Percentiles rank a stretch among this genome's conserved stretches.
Conservation (phyloP, 2,113 vertebrate species). For the Propithecus coquereli region DNA sequence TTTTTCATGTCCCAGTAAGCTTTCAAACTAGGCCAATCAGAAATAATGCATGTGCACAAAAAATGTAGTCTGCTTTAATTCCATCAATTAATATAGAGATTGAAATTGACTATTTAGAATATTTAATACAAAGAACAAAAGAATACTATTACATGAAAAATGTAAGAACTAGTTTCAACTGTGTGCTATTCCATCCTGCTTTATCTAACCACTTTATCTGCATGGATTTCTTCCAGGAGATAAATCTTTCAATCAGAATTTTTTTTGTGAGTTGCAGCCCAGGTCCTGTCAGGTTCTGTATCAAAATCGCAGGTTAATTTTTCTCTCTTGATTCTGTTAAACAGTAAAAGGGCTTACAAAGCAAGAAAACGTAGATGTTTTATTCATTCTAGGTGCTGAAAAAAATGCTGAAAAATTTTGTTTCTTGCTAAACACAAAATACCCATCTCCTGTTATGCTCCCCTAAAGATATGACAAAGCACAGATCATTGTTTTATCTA, state of each 20-base stretch:
- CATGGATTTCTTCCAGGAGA: slow-evolving; percentile 81
- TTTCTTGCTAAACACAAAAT: slow-evolving; percentile 16
- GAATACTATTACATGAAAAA: slow-evolving; percentile 74
- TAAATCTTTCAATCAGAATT: slow-evolving; percentile 81
- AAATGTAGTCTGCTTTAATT: slow-evolving; percentile 63
- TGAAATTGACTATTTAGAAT: slow-evolving; percentile 70
- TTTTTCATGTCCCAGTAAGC: slow-evolving; percentile 63
- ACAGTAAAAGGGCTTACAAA: slow-evolving; percentile 58
- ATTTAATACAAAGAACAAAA: slow-evolving; percentile 82
- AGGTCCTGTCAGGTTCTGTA: slow-evolving; percentile 55
- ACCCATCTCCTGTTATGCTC: background rate
- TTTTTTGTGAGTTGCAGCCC: slow-evolving; percentile 67
- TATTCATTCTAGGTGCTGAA: slow-evolving; percentile 2
- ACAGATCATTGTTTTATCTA: slow-evolving; percentile 25
- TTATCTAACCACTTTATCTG: slow-evolving; percentile 83
- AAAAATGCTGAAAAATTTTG: slow-evolving; percentile 20
- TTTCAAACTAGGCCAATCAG: slow-evolving; percentile 69
- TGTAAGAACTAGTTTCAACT: slow-evolving; percentile 74
- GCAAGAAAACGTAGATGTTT: slow-evolving; percentile 56
- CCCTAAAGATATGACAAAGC: background rate
- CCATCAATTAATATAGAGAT: slow-evolving; percentile 74
- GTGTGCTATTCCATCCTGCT: slow-evolving; percentile 74
- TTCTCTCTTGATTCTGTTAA: slow-evolving; percentile 61
- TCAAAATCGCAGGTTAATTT: slow-evolving; percentile 74
- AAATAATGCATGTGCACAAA: slow-evolving; percentile 46